Evolutionary conservation across 2,113 vertebrate genomes (phyloP).

Genomic region (Odocoileus hemionus): DNA sequence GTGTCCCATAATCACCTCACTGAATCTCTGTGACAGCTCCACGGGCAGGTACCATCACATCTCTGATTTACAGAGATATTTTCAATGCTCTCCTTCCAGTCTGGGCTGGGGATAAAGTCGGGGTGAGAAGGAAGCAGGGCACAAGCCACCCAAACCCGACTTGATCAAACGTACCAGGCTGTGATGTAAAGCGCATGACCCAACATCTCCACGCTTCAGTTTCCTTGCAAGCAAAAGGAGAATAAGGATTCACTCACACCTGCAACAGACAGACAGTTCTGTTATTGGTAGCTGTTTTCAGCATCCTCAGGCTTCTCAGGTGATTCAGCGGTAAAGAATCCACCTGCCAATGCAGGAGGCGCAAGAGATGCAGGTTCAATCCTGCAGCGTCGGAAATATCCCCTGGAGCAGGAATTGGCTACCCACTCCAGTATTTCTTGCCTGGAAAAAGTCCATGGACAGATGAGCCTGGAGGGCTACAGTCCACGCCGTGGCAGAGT

Average conservation of each 20-base stretch:
- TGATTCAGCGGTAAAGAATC: background rate
- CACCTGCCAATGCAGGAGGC: background rate
- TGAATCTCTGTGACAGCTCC: background rate
- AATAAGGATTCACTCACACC: background rate
- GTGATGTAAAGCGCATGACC: background rate
- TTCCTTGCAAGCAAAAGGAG: background rate
- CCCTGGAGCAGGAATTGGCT: background rate
- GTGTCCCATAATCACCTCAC: background rate
- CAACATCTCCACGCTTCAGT: background rate
- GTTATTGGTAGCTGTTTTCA: background rate
- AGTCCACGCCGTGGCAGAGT: background rate
- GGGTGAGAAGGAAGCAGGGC: no score
- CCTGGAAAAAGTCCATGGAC: background rate
- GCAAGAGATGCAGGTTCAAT: background rate
- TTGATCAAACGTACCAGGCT: background rate
- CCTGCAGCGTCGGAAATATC: background rate
- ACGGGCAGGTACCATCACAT: rapidly evolving
- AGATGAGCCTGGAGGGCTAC: background rate
- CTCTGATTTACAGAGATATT: background rate
- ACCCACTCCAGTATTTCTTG: background rate
- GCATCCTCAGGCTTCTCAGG: background rate
- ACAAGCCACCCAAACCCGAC: rapidly evolving
- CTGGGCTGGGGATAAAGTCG: no score
- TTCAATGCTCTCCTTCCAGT: background rate
- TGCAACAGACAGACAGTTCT: background rate